Evolutionary conservation across 2,888 invertebrate genomes (phyloP).

Genomic region (Yponomeuta evonymella): DNA sequence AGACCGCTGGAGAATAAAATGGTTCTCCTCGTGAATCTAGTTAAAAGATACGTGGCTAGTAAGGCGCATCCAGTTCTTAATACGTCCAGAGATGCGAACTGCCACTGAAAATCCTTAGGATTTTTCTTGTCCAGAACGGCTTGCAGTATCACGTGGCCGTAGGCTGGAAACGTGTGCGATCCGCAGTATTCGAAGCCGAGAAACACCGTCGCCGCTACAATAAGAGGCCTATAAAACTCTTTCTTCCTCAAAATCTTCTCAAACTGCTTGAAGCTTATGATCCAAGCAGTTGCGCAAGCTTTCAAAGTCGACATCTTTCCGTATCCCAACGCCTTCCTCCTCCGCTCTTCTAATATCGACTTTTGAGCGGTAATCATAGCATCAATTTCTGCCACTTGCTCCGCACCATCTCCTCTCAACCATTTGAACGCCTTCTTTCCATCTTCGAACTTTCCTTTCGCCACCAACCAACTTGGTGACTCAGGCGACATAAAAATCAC

Average conservation of each 20-base stretch:
- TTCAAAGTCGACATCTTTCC: slow-evolving; percentile 15
- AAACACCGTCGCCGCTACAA: slow-evolving; percentile 64
- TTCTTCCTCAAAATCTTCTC: slow-evolving; percentile 62
- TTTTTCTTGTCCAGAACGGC: slow-evolving; percentile 52
- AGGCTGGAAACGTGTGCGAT: slow-evolving; percentile 66
- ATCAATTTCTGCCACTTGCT: slow-evolving; percentile 60
- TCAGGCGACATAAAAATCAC: slow-evolving; percentile 75
- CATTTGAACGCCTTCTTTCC: slow-evolving; percentile 77
- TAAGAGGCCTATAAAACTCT: slow-evolving; percentile 64
- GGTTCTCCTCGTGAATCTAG: slow-evolving; percentile 54
- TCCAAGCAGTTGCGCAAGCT: slow-evolving; percentile 34
- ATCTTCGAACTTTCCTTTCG: slow-evolving; percentile 72
- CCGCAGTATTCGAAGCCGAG: slow-evolving; percentile 69
- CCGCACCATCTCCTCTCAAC: slow-evolving; percentile 72
- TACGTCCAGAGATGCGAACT: slow-evolving; percentile 80
- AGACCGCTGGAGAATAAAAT: slow-evolving; percentile 61
- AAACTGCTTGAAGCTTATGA: slow-evolving; percentile 44
- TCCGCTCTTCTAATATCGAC: slow-evolving; percentile 20
- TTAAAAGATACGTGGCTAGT: slow-evolving; percentile 65
- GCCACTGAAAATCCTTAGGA: slow-evolving; percentile 61
- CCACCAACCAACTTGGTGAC: slow-evolving; percentile 80
- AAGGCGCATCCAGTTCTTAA: slow-evolving; percentile 78
- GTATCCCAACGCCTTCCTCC: not conserved
- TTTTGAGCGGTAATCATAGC: slow-evolving; percentile 60
- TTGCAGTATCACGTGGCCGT: slow-evolving; percentile 59